Evolutionary conservation across 2,113 vertebrate genomes (phyloP).

Genomic region (Acinonyx jubatus): DNA sequence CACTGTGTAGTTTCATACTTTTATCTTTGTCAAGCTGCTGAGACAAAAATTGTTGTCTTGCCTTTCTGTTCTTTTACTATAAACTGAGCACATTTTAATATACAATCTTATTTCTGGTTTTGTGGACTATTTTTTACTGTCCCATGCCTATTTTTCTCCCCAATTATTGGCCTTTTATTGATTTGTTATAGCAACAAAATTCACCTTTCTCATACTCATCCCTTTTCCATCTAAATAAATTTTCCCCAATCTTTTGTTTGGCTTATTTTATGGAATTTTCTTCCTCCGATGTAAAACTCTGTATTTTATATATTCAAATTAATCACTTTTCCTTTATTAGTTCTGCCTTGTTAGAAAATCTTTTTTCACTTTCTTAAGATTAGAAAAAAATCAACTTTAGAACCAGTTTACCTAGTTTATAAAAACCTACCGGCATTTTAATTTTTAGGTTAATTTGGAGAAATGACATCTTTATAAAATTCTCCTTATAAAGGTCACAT

Average conservation of each 20-base stretch:
- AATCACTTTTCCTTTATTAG: background rate
- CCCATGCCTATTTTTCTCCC: background rate
- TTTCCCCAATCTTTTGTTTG: background rate
- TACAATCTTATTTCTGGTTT: background rate
- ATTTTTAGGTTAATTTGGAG: background rate
- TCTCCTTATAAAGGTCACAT: background rate
- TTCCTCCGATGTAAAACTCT: background rate
- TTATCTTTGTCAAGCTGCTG: background rate
- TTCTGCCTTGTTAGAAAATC: background rate
- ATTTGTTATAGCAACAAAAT: constrained; percentile 11
- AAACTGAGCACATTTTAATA: constrained; percentile 19
- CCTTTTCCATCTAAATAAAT: background rate
- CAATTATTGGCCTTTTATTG: background rate
- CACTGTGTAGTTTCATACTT: background rate
- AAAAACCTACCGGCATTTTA: background rate
- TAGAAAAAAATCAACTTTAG: background rate
- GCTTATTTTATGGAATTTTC: background rate
- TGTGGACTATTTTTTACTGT: background rate
- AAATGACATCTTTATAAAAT: constrained; percentile 5
- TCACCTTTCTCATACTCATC: background rate
- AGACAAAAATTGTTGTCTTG: background rate
- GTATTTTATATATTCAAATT: background rate
- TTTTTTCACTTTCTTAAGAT: background rate
- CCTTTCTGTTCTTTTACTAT: background rate
- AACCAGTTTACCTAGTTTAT: background rate